A percentile compares a stretch with the other conserved stretches of the same genome.
Evolutionary conservation across 2,797 vertebrate species (phyloP).

Genomic region (Pempheris klunzingeri): DNA sequence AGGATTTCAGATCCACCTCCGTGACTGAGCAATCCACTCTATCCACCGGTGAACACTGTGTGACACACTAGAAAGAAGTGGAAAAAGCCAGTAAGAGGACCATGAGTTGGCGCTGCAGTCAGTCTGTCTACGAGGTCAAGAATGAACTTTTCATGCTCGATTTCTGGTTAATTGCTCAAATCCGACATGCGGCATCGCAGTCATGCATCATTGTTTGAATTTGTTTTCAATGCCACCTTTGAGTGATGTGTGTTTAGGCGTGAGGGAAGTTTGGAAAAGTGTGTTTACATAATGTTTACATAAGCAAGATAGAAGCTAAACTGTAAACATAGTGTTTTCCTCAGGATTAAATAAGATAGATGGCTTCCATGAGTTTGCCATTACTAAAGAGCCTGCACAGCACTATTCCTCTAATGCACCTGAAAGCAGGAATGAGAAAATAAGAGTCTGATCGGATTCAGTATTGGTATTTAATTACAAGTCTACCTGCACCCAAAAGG

Average conservation of each 20-base stretch:
- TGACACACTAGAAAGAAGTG: background rate
- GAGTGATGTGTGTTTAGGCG: background rate
- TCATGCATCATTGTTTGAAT: background rate
- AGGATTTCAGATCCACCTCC: conserved; percentile 6
- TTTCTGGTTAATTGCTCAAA: background rate
- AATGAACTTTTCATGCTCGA: background rate
- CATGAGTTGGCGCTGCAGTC: background rate
- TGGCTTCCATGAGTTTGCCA: conserved; percentile 63
- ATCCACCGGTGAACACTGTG: background rate
- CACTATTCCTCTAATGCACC: conserved; percentile 69
- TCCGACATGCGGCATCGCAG: background rate
- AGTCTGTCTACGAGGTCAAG: background rate
- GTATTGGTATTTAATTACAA: conserved; percentile 61
- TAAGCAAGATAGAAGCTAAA: conserved; percentile 51
- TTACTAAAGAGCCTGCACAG: conserved; percentile 77
- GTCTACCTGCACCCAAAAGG: background rate
- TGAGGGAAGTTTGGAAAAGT: conserved; percentile 44
- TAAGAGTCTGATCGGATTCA: conserved; percentile 52
- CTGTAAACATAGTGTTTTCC: conserved; percentile 63
- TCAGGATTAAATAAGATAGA: conserved; percentile 78
- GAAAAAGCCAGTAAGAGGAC: background rate
- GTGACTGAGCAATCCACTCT: conserved; percentile 18
- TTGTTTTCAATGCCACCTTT: background rate
- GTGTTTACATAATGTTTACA: conserved; percentile 56
- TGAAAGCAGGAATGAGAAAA: conserved; percentile 51